These are phyloP conservation scores for Dipodomys stephensi DNA, from an alignment of 2,113 vertebrate genomes.

Conservation along the genomic window DNA sequence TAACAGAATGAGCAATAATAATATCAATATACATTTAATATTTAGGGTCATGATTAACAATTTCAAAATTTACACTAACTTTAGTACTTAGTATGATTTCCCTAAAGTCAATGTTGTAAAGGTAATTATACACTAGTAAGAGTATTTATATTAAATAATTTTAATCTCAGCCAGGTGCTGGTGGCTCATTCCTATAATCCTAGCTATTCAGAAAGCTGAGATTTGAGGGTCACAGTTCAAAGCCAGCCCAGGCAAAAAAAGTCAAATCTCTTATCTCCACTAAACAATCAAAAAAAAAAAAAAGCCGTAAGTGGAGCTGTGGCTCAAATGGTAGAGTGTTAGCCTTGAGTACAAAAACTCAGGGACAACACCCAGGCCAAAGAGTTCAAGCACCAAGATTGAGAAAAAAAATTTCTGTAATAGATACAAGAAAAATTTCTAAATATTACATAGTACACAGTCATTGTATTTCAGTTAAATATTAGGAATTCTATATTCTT, in stretches of 20 bases:
- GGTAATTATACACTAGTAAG: neutral
- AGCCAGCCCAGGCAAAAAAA: too few relatives aligned
- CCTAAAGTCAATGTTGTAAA: neutral
- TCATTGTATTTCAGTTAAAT: constrained; percentile 38
- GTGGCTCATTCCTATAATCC: too few relatives aligned
- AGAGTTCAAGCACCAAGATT: too few relatives aligned
- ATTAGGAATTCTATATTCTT: neutral
- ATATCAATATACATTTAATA: neutral
- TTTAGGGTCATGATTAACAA: neutral
- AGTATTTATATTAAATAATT: constrained; percentile 35
- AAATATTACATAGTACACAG: neutral
- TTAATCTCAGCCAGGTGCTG: neutral
- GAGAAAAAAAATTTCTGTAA: too few relatives aligned
- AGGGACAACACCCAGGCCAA: too few relatives aligned
- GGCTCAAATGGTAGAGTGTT: too few relatives aligned
- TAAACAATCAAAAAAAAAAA: too few relatives aligned
- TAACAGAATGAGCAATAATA: neutral
- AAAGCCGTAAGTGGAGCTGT: too few relatives aligned
- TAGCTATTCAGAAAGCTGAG: too few relatives aligned
- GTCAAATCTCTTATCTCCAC: too few relatives aligned
- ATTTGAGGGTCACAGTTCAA: too few relatives aligned
- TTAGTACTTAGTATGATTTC: constrained; percentile 28
- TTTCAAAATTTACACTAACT: neutral
- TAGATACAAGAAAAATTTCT: neutral
- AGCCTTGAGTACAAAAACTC: too few relatives aligned